Evolutionary conservation across 2,113 vertebrate species (phyloP), one percentile per base, ranked within the genome.

Genomic region (Hippocampus abdominalis): DNA sequence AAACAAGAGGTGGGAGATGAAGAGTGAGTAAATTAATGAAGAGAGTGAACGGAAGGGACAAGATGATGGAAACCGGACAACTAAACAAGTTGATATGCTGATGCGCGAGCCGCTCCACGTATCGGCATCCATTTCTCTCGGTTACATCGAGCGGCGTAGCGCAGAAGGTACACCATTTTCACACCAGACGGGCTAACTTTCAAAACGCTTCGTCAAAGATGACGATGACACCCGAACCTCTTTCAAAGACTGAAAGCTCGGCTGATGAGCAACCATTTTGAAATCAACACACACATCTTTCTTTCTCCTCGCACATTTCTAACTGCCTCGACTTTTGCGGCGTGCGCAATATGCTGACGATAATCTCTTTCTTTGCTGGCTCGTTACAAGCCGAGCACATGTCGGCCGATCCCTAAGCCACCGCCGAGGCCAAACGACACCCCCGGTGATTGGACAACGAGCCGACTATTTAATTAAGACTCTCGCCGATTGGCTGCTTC

Each of bases 101-200:
- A 21, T 73, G 70, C 51, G 67, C 54, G 61, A 70, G 65, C 64
- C 76, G 32, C 76, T 8, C 53, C 59, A 68, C 77, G 71, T 53
- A 83, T 83, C 70, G 77, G 81, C 68, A 79, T 69, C 32, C 75
- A 86, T 91, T 89, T 86, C 89, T 79, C 65, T 60, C n/a, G 68
- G 76, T 89, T 90, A 76, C 85, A 89, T 89, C 90, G 89, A 75
- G 63, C 74, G 78, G 70, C 69, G 44, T 20, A 49, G 68, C 75
- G 75, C 66, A 67, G 44, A 74, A 71, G 63, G 60, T 64, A 75
- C 69, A 74, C 71, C 73, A 59, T 74, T 29, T 65, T 69, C 70
- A 74, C 67, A 72, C 42, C 18, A 40, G 69, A 76, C n/a, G 2
- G 15, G 0, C 2, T 44, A 18, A 53, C 23, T 4, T 29, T 40